A percentile compares a stretch with the other conserved stretches of the same genome.
Evolutionary conservation across 2,113 vertebrate genomes (phyloP).

Genomic region (Tupaia tana): DNA sequence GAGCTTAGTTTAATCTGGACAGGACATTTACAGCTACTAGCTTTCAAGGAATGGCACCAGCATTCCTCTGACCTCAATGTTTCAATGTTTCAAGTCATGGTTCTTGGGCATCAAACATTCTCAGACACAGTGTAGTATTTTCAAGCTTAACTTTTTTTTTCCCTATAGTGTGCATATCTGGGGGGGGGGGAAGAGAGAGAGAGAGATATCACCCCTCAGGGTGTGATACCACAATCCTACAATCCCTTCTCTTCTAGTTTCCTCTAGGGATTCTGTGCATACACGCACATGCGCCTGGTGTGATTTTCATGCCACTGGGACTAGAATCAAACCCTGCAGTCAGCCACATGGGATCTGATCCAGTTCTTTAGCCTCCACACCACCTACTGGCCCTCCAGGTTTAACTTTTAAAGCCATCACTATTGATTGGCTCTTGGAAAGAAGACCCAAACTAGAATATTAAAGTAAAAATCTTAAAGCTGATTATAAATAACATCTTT

Average conservation of each 20-base stretch:
- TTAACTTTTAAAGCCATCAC: background rate
- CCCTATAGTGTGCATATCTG: too few species aligned
- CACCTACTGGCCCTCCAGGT: too few species aligned
- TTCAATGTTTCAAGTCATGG: conserved; percentile 49
- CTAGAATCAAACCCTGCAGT: too few species aligned
- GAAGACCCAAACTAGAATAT: conserved; percentile 9
- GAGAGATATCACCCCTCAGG: too few species aligned
- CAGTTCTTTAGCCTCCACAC: too few species aligned
- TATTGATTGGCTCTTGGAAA: conserved; percentile 24
- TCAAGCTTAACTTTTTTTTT: conserved; percentile 21
- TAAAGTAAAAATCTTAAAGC: conserved; percentile 1
- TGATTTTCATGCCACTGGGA: too few species aligned
- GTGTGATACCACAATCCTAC: too few species aligned
- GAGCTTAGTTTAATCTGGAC: conserved; percentile 61
- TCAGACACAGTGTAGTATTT: conserved; percentile 38
- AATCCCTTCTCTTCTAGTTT: too few species aligned
- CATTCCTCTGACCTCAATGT: conserved; percentile 17
- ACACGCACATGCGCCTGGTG: too few species aligned
- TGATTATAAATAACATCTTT: background rate
- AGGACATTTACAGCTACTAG: conserved; percentile 53
- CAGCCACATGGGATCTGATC: too few species aligned
- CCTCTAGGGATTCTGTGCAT: too few species aligned
- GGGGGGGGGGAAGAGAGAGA: too few species aligned
- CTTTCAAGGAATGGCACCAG: conserved; percentile 44
- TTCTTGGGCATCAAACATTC: conserved; percentile 35